phyloP scores from a whole-genome alignment of 2,113 vertebrate genomes.

The Columbina picui region DNA sequence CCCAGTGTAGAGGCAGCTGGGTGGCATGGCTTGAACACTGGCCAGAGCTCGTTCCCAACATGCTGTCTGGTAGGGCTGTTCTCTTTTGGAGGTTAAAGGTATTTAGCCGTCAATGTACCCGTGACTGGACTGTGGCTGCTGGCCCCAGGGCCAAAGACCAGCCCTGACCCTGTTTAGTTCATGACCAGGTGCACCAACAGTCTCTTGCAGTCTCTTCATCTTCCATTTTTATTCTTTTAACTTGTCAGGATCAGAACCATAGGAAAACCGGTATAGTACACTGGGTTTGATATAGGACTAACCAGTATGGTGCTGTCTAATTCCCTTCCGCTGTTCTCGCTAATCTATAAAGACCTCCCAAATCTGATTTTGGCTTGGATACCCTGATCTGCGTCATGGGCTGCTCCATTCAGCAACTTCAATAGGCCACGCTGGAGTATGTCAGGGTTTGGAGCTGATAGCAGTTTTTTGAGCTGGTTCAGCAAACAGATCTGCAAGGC shows the following conservation, averaged over 20 bases:
- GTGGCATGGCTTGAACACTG: neutral
- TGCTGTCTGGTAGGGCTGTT: neutral
- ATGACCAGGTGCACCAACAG: neutral
- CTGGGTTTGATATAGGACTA: neutral
- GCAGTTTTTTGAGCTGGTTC: neutral
- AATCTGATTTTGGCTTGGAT: conserved; percentile 36
- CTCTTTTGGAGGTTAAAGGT: neutral
- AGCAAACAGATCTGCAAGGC: conserved; percentile 19
- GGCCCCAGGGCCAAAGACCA: neutral
- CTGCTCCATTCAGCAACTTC: neutral
- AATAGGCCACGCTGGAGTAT: neutral
- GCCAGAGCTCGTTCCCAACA: neutral
- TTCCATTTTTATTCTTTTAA: neutral
- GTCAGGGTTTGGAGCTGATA: neutral
- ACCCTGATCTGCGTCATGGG: neutral
- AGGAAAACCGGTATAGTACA: neutral
- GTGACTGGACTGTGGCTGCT: neutral
- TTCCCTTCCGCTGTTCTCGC: neutral
- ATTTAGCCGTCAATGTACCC: accelerated
- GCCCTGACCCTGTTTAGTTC: neutral
- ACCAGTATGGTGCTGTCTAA: neutral
- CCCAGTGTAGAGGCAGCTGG: neutral
- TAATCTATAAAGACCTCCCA: conserved; percentile 17
- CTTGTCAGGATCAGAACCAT: neutral
- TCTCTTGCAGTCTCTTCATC: neutral